Percentiles rank a stretch among this genome's conserved stretches.
These are phyloP conservation scores for Coptodon rendalli DNA, from an alignment of 2,113 vertebrate species.

Conservation along the genomic window DNA sequence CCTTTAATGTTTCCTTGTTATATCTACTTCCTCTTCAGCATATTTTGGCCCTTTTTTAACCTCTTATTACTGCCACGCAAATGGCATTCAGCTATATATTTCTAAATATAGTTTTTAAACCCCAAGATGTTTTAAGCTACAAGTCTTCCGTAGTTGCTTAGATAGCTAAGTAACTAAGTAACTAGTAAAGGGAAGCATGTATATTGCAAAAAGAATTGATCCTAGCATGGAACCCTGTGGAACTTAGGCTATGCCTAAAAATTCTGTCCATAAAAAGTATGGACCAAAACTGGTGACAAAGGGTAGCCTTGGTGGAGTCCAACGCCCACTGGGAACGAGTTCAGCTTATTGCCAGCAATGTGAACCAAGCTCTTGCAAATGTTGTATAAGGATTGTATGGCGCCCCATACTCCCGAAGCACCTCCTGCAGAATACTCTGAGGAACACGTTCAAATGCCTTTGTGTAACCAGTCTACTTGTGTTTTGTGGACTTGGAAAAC, in stretches of 20 bases:
- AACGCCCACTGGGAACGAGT: neutral
- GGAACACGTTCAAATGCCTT: neutral
- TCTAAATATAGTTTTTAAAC: neutral
- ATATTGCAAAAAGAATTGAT: neutral
- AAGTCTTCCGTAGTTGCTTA: neutral
- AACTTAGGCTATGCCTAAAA: neutral
- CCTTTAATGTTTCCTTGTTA: neutral
- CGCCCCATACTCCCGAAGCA: neutral
- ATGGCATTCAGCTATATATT: neutral
- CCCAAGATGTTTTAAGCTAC: neutral
- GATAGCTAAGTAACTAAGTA: neutral
- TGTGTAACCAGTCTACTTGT: neutral
- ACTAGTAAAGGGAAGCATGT: neutral
- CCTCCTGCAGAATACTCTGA: neutral
- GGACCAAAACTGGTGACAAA: neutral
- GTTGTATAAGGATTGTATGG: neutral
- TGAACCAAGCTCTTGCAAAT: neutral
- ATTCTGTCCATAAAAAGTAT: neutral
- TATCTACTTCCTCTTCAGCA: neutral
- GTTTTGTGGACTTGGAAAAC: neutral
- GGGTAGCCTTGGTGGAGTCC: neutral
- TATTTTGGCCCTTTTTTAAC: neutral
- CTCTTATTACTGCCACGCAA: neutral
- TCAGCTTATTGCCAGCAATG: neutral
- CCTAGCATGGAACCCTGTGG: neutral